Percentiles rank a stretch among this genome's conserved stretches.
Evolutionary conservation across 1,140 invertebrate genomes (phyloP).

Genomic region (Aphis craccivora): DNA sequence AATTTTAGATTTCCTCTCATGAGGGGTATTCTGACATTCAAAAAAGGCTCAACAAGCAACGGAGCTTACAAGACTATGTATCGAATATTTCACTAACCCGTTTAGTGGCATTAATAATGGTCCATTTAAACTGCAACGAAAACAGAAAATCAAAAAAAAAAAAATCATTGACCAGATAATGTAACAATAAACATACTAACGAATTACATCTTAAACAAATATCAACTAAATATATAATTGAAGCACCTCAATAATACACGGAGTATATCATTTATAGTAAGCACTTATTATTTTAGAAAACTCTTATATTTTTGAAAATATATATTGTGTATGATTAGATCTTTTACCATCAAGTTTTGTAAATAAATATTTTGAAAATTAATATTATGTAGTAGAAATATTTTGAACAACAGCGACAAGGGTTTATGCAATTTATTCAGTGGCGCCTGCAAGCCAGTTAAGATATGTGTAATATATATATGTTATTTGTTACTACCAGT

Average conservation of each 20-base stretch:
- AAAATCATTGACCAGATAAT: not conserved
- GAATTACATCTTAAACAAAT: not conserved
- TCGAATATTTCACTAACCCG: not conserved
- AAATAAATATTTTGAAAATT: not conserved
- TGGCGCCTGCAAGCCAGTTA: not conserved
- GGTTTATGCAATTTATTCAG: not conserved
- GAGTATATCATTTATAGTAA: too few relatives aligned
- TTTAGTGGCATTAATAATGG: not conserved
- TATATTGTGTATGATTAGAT: not conserved
- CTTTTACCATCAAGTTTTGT: not conserved
- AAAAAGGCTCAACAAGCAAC: not conserved
- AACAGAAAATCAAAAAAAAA: not conserved
- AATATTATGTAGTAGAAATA: not conserved
- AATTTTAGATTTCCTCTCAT: not conserved
- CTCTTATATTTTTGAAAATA: too few relatives aligned
- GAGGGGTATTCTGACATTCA: not conserved
- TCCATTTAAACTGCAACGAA: not conserved
- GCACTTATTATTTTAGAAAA: too few relatives aligned
- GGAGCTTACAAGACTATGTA: not conserved
- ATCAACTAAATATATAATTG: not conserved
- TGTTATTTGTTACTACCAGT: not conserved
- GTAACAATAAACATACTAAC: not conserved
- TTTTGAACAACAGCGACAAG: not conserved
- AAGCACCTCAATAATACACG: too few relatives aligned
- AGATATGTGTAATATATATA: not conserved